Evolutionary conservation across 2,113 vertebrate species (phyloP).

Genomic region (Upupa epops): DNA sequence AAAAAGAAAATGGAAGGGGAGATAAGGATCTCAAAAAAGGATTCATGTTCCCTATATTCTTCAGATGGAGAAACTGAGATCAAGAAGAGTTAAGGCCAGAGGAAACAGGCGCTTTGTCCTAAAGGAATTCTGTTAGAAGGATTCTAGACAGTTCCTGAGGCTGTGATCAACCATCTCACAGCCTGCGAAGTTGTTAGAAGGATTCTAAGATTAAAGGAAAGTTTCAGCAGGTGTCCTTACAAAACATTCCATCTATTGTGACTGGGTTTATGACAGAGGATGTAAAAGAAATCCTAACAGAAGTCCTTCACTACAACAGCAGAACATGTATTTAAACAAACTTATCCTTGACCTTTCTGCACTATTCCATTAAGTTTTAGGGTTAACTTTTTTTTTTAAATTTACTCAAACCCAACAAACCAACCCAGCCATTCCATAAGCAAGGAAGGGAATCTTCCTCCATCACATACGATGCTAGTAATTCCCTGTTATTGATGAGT

Average conservation of each 20-base stretch:
- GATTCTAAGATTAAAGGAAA: background rate
- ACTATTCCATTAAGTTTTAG: background rate
- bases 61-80: background rate
- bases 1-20: background rate
- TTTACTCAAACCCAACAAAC: background rate
- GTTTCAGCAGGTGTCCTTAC: background rate
- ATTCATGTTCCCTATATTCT: background rate
- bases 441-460: background rate
- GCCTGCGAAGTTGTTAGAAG: background rate
- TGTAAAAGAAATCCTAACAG: background rate
- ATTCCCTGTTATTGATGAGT: background rate
- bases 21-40: background rate
- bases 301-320: background rate
- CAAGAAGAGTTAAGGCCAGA: background rate
- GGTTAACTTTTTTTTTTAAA: background rate
- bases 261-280: background rate
- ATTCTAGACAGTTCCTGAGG: background rate
- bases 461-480: background rate
- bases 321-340: background rate
- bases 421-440: background rate
- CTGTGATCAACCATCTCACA: background rate
- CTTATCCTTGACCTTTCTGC: background rate
- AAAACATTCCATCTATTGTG: background rate
- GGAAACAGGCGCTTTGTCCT: background rate
- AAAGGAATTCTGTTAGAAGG: background rate